Percentiles rank a stretch among this genome's conserved stretches.
These are phyloP conservation scores for Sporophila hypoxantha DNA, from an alignment of 2,113 vertebrate genomes.

Conservation along the genomic window DNA sequence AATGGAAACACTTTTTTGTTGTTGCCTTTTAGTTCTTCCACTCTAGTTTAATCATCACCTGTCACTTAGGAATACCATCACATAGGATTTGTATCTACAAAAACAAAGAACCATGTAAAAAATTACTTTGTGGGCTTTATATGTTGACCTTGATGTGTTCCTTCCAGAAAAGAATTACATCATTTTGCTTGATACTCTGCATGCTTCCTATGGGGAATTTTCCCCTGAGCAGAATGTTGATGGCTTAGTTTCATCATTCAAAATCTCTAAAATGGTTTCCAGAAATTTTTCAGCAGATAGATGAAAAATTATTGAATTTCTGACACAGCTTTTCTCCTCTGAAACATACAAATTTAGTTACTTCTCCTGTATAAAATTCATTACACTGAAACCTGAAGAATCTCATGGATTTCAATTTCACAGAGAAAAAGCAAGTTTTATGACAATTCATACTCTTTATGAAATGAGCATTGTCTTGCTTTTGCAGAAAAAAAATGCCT, in stretches of 20 bases:
- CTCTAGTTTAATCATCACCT: not conserved
- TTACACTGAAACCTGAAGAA: not conserved
- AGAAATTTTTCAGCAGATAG: not conserved
- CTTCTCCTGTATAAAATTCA: not conserved
- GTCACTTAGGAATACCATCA: not conserved
- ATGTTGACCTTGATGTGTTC: not conserved
- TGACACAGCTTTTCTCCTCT: not conserved
- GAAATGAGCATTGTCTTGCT: not conserved
- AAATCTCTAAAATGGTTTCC: not conserved
- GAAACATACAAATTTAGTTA: not conserved
- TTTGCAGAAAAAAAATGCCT: not conserved
- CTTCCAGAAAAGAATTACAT: not conserved
- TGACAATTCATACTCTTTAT: not conserved
- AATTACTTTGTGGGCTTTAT: not conserved
- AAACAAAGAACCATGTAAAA: not conserved
- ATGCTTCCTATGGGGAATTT: not conserved
- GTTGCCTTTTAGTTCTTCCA: not conserved
- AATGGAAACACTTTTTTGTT: not conserved
- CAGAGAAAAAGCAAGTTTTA: not conserved
- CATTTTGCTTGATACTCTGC: not conserved
- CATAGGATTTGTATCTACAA: not conserved
- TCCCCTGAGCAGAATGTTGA: not conserved
- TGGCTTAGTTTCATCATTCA: not conserved
- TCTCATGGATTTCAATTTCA: not conserved
- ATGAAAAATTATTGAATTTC: not conserved